These are phyloP conservation scores for Holcopasites calliopsidis DNA, from an alignment of 1,140 invertebrate species.

Conservation along the genomic window DNA sequence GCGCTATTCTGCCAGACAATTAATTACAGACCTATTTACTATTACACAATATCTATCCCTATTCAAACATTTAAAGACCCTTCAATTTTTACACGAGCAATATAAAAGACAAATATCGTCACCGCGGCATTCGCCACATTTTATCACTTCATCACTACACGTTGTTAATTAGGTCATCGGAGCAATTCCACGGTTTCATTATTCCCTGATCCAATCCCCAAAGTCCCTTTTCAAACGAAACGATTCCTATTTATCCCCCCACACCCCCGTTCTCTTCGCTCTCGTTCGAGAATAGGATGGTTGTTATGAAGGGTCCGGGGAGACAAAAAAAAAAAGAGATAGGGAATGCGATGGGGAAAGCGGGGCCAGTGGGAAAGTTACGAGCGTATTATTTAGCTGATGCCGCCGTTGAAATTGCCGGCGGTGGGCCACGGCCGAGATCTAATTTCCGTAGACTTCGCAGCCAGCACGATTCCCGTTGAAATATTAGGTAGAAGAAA, in stretches of 20 bases:
- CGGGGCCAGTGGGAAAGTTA: constrained; percentile 2
- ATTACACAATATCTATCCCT: too few species aligned
- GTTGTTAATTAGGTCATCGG: constrained; percentile 2
- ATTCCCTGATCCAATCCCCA: neutral
- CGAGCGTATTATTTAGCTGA: constrained; percentile 46
- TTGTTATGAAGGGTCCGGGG: neutral
- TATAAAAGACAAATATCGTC: too few species aligned
- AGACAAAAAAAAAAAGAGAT: too few species aligned
- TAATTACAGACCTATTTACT: too few species aligned
- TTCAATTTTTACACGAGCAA: too few species aligned
- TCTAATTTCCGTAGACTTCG: constrained; percentile 48
- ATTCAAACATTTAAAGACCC: too few species aligned
- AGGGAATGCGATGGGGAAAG: neutral
- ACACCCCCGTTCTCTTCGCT: neutral
- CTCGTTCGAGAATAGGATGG: neutral
- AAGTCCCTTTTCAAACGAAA: constrained; percentile 4
- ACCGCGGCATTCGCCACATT: too few species aligned
- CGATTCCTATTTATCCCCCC: constrained; percentile 21
- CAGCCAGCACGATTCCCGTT: constrained; percentile 39
- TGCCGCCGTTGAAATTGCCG: constrained; percentile 35
- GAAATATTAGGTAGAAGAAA: constrained; percentile 44
- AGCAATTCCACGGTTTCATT: neutral
- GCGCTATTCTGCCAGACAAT: too few species aligned
- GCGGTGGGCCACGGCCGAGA: constrained; percentile 30
- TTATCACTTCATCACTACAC: too few species aligned